phyloP scores from a whole-genome alignment of 2,888 invertebrate genomes.

The Mesorhabditis sp. region DNA sequence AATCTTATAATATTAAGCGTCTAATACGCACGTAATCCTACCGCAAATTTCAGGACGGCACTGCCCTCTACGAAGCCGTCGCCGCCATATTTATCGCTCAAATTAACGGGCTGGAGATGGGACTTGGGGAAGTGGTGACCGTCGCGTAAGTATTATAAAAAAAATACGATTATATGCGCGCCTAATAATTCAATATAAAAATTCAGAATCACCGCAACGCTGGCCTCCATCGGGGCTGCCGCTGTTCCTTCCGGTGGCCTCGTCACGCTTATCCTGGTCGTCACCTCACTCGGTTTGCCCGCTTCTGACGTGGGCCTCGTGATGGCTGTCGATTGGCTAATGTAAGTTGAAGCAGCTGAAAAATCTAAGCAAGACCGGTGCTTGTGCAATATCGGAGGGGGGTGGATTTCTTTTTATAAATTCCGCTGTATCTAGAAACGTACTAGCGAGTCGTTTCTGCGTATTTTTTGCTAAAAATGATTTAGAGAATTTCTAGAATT shows the following conservation, averaged over 20 bases:
- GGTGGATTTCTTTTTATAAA: no score
- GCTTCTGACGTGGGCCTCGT: conserved; percentile 5
- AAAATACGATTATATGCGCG: neutral
- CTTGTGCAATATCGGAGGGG: no score
- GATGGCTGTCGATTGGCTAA: conserved; percentile 5
- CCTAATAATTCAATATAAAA: neutral
- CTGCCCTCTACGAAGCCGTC: neutral
- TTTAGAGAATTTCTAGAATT: no score
- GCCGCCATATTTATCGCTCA: conserved; percentile 2
- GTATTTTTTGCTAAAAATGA: no score
- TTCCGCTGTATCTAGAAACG: no score
- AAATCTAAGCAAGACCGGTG: no score
- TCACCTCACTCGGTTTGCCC: conserved; percentile 3
- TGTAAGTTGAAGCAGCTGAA: neutral
- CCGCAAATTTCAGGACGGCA: conserved; percentile 16
- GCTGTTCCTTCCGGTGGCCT: conserved; percentile 1
- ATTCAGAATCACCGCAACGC: neutral
- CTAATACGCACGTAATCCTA: no score
- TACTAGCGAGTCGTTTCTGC: no score
- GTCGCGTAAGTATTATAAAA: neutral
- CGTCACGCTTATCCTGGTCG: conserved; percentile 4
- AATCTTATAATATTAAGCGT: no score
- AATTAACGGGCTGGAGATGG: neutral
- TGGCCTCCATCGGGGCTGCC: neutral
- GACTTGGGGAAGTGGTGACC: neutral